Evolutionary conservation across 2,797 vertebrate species (phyloP).

Genomic region (Phaenicophaeus curvirostris): DNA sequence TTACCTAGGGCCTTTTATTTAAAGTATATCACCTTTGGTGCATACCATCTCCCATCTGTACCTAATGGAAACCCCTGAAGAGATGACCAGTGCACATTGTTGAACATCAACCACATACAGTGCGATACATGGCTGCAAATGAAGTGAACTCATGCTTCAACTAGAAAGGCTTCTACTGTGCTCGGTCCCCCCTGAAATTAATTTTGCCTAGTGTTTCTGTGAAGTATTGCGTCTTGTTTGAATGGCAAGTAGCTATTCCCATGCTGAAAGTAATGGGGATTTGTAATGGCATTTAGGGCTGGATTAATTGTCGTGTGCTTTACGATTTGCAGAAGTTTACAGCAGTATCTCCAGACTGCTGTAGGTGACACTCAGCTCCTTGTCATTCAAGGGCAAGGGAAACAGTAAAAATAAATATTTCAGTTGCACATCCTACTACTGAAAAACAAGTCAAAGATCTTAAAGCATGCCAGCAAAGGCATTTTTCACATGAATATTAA

Average conservation of each 20-base stretch:
- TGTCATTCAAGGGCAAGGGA: conserved; percentile 4
- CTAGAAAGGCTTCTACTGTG: background rate
- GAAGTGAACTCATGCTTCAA: background rate
- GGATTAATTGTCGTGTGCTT: background rate
- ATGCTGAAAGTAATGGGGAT: background rate
- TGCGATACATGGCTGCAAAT: background rate
- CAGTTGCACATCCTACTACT: background rate
- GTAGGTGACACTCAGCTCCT: background rate
- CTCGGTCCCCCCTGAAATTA: background rate
- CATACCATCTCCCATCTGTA: background rate
- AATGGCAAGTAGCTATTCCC: background rate
- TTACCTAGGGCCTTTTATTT: background rate
- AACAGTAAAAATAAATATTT: conserved; percentile 34
- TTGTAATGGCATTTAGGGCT: background rate
- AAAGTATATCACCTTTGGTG: background rate
- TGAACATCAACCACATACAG: background rate
- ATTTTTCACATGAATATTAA: conserved; percentile 15
- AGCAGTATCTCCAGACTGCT: background rate
- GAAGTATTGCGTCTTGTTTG: background rate
- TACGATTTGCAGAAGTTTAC: background rate
- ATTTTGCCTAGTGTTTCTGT: background rate
- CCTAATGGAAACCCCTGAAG: background rate
- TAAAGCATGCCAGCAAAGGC: background rate
- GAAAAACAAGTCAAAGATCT: conserved; percentile 27
- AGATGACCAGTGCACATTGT: background rate